Evolutionary conservation across 1,140 invertebrate genomes (phyloP), one percentile per base, ranked within the genome.

Genomic region (Zeugodacus cucurbitae): DNA sequence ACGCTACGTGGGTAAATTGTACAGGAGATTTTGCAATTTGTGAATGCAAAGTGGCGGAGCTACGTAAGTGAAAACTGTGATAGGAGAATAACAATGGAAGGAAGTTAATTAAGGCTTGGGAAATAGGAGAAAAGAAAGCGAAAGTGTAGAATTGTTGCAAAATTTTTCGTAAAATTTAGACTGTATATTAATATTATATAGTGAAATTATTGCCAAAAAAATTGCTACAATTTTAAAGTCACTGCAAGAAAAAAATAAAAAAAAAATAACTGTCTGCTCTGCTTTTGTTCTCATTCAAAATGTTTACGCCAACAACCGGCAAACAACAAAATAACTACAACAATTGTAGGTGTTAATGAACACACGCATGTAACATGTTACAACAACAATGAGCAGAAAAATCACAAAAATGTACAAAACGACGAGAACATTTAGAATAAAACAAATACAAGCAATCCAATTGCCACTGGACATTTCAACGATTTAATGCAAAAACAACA

Each of bases 301-400:
- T 37, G 32, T 41, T 74, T 74, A 37, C 67, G 14, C 67, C 14
- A 74, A 14, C 6, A 20, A 34, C 20, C 17, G 4, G 20, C 67
- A 86, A 86, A 54, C n/a, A 57, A 86, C 26, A 57, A 87, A 64
- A 37, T n/a, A 22, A 11, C 48, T 54, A 54, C 48, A 54, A 54
- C 37, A 78, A 89, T 92, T 91, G 91, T 91, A 92, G 91, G 91
- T 92, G 91, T 92, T 92, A 92, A 92, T 92, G 91, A 92, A 92
- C 91, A 92, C 91, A 91, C 91, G 91, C 92, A 54, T 57, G 34
- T 86, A 67, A 3, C 88, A 86, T 64, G 37, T 48, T 59, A 85
- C 74, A 41, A 91, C 88, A 88, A 62, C 86, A 87, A 64, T 4
- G 14, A 70, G 10, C 26, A 87, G 59, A 57, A 70, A 22, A 87